Conservation (phyloP, 2,113 vertebrate genomes). For the Uria lomvia region DNA sequence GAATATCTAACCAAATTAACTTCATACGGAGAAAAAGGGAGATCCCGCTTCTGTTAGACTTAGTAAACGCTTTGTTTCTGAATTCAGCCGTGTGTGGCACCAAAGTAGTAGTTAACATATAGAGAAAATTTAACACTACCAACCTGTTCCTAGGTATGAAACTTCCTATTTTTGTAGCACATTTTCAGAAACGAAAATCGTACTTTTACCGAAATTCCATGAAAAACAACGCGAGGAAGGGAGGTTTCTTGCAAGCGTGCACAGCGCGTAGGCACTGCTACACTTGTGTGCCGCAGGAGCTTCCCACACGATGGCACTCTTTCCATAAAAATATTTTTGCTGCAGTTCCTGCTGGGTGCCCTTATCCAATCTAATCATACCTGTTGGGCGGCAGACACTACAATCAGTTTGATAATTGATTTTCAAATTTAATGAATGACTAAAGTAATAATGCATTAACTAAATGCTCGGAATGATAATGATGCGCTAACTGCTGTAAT, state of each 20-base stretch:
- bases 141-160: neutral
- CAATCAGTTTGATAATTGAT: neutral
- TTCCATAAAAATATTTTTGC: neutral
- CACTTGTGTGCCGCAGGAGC: neutral
- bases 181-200: neutral
- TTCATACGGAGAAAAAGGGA: neutral
- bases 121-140: neutral
- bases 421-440: neutral
- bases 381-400: constrained; percentile 1
- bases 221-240: neutral
- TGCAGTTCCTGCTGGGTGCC: neutral
- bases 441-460: neutral
- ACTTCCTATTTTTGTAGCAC: neutral
- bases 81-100: neutral
- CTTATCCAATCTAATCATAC: neutral
- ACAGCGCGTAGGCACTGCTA: accelerated
- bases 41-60: neutral
- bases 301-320: constrained; percentile 75
- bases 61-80: neutral
- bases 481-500: neutral
- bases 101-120: neutral
- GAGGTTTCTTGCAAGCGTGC: neutral
- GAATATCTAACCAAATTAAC: neutral
- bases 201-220: neutral
- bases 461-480: neutral